These are phyloP conservation scores for Proteles cristata DNA, from an alignment of 2,113 vertebrate species.

Conservation along the genomic window DNA sequence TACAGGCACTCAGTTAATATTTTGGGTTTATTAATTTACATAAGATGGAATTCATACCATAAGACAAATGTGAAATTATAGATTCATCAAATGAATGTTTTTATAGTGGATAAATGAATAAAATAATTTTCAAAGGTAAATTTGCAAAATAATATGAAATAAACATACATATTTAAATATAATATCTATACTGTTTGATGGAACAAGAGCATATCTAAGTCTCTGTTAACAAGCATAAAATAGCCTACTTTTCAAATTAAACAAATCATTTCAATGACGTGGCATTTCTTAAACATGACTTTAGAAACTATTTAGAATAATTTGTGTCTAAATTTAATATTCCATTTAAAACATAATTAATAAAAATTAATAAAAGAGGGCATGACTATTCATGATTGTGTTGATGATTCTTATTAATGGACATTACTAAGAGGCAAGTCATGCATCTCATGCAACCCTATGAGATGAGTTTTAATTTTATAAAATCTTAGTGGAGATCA, in stretches of 20 bases:
- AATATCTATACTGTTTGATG: background rate
- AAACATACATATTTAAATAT: background rate
- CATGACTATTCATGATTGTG: background rate
- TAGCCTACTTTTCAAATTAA: background rate
- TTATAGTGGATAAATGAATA: background rate
- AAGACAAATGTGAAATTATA: background rate
- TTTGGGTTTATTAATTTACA: background rate
- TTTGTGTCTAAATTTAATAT: background rate
- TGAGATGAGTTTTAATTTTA: background rate
- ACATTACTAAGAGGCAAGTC: background rate
- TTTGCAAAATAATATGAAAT: background rate
- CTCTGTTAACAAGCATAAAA: background rate
- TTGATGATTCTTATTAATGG: background rate
- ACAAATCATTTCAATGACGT: background rate
- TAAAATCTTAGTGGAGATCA: background rate
- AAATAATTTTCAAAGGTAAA: background rate
- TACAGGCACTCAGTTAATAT: background rate
- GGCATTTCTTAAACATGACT: background rate
- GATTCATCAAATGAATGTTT: background rate
- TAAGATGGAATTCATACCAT: background rate
- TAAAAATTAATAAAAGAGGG: background rate
- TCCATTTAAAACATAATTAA: background rate
- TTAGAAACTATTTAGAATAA: background rate
- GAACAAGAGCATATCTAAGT: background rate
- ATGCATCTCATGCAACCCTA: background rate